A percentile compares a stretch with the other conserved stretches of the same genome.
phyloP scores from a whole-genome alignment of 92 coral and sea anemone genomes.

The Porites lobata region DNA sequence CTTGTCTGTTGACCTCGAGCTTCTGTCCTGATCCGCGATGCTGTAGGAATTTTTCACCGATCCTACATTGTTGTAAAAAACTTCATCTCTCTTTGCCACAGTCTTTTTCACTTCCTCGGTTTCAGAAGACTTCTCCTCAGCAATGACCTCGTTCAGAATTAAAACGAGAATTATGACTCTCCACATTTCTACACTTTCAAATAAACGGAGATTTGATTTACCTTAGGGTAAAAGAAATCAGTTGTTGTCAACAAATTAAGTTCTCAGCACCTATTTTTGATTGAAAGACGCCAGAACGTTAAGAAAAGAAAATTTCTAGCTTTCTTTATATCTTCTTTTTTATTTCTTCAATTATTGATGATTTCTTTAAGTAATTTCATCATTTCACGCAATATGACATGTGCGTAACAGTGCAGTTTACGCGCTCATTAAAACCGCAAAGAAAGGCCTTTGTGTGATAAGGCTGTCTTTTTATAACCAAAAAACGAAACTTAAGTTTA shows the following conservation, averaged over 20 bases:
- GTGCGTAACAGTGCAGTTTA: slow-evolving; percentile 39
- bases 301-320: neutral
- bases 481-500: neutral
- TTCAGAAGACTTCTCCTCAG: slow-evolving; percentile 20
- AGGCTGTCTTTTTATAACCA: slow-evolving; percentile 1
- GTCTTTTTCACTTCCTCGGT: slow-evolving; percentile 10
- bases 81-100: slow-evolving; percentile 49
- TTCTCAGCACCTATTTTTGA: slow-evolving; percentile 8
- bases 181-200: slow-evolving; percentile 7
- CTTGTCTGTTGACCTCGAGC: slow-evolving; percentile 46
- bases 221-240: neutral
- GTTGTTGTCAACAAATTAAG: neutral
- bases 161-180: neutral
- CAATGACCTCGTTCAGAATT: neutral
- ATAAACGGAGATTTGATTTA: neutral
- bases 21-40: slow-evolving; percentile 60
- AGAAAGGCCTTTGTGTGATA: slow-evolving; percentile 14
- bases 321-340: slow-evolving; percentile 47
- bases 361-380: slow-evolving; percentile 22
- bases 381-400: slow-evolving; percentile 50
- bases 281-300: slow-evolving; percentile 15
- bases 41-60: slow-evolving; percentile 57
- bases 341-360: slow-evolving; percentile 50
- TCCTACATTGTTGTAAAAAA: slow-evolving; percentile 41
- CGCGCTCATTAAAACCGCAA: slow-evolving; percentile 38